These are phyloP conservation scores for Hippopotamyrus pictus DNA, from an alignment of 2,797 vertebrate species.

Conservation along the genomic window DNA sequence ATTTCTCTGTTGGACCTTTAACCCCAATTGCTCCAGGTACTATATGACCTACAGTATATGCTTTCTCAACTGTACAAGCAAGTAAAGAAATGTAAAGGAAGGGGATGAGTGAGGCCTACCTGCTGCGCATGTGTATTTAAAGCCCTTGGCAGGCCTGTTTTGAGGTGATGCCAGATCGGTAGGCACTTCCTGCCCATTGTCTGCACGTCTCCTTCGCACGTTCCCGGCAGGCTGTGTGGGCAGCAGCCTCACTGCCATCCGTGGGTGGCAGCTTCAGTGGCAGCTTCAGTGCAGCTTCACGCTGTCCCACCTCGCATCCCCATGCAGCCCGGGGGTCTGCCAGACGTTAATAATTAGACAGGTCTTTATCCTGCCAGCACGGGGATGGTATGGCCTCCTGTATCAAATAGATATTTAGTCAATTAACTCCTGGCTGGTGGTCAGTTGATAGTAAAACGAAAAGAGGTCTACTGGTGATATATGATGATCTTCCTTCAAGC, in stretches of 20 bases:
- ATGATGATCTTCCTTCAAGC: neutral
- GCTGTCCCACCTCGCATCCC: neutral
- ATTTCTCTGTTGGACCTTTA: neutral
- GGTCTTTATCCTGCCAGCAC: neutral
- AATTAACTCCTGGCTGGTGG: neutral
- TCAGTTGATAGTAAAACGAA: neutral
- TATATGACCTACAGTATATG: neutral
- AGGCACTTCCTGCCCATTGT: neutral
- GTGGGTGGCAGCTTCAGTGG: conserved; percentile 28
- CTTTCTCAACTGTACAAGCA: neutral
- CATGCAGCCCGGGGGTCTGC: neutral
- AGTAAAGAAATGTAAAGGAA: neutral
- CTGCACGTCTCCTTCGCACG: neutral
- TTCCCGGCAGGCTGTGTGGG: conserved; percentile 18
- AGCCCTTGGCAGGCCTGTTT: neutral
- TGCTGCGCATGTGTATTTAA: neutral
- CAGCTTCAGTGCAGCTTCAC: conserved; percentile 16
- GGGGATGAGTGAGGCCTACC: neutral
- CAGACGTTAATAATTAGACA: neutral
- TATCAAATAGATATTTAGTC: neutral
- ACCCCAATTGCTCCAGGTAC: neutral
- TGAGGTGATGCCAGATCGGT: neutral
- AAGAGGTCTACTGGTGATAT: neutral
- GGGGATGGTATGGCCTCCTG: neutral
- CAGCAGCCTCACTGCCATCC: conserved; percentile 11